Conservation (phyloP, 2,113 vertebrate genomes). For the Eudyptes chrysolophus region DNA sequence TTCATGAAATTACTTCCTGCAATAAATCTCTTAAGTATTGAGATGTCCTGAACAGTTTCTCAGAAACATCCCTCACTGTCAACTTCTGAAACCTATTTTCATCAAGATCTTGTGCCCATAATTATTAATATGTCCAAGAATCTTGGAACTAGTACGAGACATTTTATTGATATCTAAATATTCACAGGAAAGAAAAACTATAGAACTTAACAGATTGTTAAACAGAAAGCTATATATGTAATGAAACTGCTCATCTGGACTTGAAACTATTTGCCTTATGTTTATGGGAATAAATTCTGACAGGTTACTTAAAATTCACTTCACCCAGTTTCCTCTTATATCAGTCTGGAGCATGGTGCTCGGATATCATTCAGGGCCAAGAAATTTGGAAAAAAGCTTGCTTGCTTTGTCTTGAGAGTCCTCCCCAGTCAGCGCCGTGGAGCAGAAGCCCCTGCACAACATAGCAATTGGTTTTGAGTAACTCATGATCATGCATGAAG, state of each 20-base stretch:
- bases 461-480: neutral
- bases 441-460: neutral
- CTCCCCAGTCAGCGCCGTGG: neutral
- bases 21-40: neutral
- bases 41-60: neutral
- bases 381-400: neutral
- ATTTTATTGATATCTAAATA: neutral
- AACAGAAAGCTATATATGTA: neutral
- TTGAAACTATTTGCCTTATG: neutral
- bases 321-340: neutral
- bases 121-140: neutral
- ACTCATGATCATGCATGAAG: neutral
- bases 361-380: neutral
- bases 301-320: neutral
- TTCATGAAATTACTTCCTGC: neutral
- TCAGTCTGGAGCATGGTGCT: neutral
- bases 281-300: neutral
- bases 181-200: neutral
- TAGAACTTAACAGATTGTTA: neutral
- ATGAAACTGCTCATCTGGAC: neutral
- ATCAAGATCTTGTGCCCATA: neutral
- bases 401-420: neutral
- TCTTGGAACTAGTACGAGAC: neutral
- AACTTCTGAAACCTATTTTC: neutral
- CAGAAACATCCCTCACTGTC: neutral